These are phyloP conservation scores for Megaceryle alcyon DNA, from an alignment of 2,797 vertebrate species.

Conservation along the genomic window DNA sequence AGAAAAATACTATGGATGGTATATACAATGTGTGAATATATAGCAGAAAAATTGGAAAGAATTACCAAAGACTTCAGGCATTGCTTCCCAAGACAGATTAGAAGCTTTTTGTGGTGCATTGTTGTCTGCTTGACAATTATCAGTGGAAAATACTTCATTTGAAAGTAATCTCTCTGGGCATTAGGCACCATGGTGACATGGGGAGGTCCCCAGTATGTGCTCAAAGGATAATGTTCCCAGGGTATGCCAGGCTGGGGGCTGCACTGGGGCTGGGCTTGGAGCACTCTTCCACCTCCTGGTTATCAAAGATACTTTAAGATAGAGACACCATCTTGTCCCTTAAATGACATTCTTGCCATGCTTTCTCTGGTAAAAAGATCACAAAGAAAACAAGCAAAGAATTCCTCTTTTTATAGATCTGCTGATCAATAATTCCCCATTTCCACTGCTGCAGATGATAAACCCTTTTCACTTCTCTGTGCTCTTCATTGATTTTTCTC, in stretches of 20 bases:
- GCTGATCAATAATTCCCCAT: background rate
- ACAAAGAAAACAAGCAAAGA: background rate
- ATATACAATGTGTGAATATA: background rate
- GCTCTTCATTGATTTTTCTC: constrained; percentile 25
- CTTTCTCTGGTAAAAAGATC: background rate
- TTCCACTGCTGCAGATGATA: background rate
- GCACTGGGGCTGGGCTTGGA: rapidly evolving
- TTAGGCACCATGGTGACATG: background rate
- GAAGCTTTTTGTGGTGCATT: background rate
- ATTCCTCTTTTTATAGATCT: background rate
- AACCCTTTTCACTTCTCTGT: background rate
- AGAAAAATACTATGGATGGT: background rate
- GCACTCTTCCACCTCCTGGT: background rate
- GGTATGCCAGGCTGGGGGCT: rapidly evolving
- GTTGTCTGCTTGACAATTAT: background rate
- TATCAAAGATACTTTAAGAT: background rate
- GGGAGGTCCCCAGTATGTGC: rapidly evolving
- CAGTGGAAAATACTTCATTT: background rate
- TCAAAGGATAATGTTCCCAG: rapidly evolving
- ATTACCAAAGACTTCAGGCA: background rate
- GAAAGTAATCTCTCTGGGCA: background rate
- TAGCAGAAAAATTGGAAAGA: background rate
- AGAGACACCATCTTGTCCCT: background rate
- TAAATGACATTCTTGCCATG: background rate
- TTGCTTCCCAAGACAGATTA: background rate